phyloP scores from a whole-genome alignment of 2,797 vertebrate genomes.

The Micromesistius poutassou region DNA sequence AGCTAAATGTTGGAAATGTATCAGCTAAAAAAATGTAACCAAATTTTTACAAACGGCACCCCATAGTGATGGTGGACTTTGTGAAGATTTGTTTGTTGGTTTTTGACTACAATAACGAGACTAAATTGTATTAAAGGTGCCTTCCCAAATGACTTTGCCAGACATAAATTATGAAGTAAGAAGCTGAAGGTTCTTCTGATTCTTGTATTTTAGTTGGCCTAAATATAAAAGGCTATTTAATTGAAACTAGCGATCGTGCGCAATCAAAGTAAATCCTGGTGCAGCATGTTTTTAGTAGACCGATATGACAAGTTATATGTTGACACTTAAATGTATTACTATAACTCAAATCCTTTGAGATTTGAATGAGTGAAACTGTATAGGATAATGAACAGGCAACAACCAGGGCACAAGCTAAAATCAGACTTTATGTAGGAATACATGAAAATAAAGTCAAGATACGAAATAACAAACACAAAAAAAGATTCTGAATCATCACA shows the following conservation, averaged over 20 bases:
- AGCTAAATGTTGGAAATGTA: too few relatives aligned
- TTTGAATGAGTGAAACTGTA: neutral
- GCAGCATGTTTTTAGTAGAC: neutral
- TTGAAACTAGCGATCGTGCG: neutral
- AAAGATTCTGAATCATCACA: neutral
- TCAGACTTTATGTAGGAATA: constrained; percentile 1
- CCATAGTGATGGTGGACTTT: too few relatives aligned
- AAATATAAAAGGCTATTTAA: neutral
- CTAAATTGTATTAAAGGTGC: too few relatives aligned
- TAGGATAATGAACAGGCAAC: neutral
- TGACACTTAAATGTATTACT: neutral
- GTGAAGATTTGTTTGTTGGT: too few relatives aligned
- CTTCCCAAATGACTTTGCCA: too few relatives aligned
- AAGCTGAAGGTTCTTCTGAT: neutral
- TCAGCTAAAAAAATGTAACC: too few relatives aligned
- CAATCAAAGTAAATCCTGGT: neutral
- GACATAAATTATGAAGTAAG: neutral
- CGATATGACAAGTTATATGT: neutral
- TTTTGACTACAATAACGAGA: too few relatives aligned
- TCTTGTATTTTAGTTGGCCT: neutral
- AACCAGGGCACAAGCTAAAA: neutral
- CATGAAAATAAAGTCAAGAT: neutral
- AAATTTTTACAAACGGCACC: too few relatives aligned
- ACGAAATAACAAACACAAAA: constrained; percentile 2
- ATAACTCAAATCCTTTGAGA: neutral